A percentile compares a stretch with the other conserved stretches of the same genome.
phyloP scores from a whole-genome alignment of 1,140 invertebrate species.

The Ctenoplectra terminalis region DNA sequence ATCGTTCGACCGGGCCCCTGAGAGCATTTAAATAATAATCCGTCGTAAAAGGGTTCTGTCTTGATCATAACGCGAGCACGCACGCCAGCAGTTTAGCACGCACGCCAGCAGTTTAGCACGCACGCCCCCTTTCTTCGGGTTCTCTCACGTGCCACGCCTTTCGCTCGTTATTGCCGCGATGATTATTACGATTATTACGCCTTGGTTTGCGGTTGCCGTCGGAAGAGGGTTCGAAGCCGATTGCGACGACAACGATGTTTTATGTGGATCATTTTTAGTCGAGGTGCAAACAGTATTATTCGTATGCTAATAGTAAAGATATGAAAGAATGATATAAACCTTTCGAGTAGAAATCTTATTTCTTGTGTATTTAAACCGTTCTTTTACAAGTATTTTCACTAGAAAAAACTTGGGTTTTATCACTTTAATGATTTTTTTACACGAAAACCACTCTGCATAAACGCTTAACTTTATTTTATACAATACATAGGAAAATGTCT shows the following conservation, averaged over 20 bases:
- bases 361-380: too few relatives aligned
- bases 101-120: constrained; percentile 17
- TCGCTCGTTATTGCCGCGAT: constrained; percentile 14
- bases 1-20: not conserved
- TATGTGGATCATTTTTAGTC: too few relatives aligned
- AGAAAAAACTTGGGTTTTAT: too few relatives aligned
- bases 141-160: constrained; percentile 14
- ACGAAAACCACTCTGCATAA: too few relatives aligned
- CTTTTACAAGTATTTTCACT: too few relatives aligned
- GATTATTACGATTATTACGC: constrained; percentile 31
- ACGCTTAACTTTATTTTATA: too few relatives aligned
- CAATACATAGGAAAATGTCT: too few relatives aligned
- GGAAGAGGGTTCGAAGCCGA: not conserved
- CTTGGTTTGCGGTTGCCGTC: not conserved
- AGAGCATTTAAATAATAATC: constrained; percentile 31
- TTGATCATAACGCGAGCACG: constrained; percentile 9
- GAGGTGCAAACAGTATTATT: too few relatives aligned
- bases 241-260: not conserved
- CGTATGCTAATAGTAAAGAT: too few relatives aligned
- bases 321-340: too few relatives aligned
- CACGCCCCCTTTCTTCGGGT: constrained; percentile 10
- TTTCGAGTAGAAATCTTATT: too few relatives aligned
- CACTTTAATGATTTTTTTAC: too few relatives aligned
- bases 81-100: constrained; percentile 11
- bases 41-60: constrained; percentile 4